phyloP scores from a whole-genome alignment of 2,113 vertebrate genomes.

The Alosa alosa region DNA sequence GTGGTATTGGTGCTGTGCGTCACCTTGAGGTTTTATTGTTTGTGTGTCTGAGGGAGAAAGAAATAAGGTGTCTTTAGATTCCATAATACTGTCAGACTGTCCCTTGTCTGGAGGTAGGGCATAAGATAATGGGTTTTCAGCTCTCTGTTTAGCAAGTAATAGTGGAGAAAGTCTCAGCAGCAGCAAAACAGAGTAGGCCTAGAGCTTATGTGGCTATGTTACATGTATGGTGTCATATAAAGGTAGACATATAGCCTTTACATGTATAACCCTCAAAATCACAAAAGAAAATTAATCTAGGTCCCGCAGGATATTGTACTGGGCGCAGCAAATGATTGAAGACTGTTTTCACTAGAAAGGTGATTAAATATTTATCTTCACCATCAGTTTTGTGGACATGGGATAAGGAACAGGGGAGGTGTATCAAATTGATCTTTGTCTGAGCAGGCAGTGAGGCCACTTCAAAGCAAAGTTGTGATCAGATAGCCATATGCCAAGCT shows the following conservation, averaged over 20 bases:
- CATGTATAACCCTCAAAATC: neutral
- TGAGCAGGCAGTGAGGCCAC: neutral
- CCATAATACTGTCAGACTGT: neutral
- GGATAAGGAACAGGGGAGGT: neutral
- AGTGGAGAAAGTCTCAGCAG: neutral
- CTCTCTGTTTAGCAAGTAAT: neutral
- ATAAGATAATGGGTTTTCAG: neutral
- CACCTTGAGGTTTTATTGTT: neutral
- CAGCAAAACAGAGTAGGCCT: neutral
- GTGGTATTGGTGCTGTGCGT: neutral
- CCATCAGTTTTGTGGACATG: constrained; percentile 17
- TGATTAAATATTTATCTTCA: constrained; percentile 9
- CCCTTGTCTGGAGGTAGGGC: neutral
- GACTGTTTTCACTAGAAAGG: neutral
- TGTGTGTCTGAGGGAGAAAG: neutral
- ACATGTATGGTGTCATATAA: neutral
- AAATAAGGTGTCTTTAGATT: neutral
- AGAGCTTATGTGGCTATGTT: neutral
- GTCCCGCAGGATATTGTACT: neutral
- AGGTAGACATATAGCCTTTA: neutral
- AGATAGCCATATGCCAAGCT: neutral
- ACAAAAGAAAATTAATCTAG: neutral
- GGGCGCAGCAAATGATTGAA: neutral
- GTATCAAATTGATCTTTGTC: neutral
- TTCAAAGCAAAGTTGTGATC: neutral